Evolutionary conservation across 2,113 vertebrate species (phyloP), one percentile per base, ranked within the genome.

Genomic region (Hiodon alosoides): DNA sequence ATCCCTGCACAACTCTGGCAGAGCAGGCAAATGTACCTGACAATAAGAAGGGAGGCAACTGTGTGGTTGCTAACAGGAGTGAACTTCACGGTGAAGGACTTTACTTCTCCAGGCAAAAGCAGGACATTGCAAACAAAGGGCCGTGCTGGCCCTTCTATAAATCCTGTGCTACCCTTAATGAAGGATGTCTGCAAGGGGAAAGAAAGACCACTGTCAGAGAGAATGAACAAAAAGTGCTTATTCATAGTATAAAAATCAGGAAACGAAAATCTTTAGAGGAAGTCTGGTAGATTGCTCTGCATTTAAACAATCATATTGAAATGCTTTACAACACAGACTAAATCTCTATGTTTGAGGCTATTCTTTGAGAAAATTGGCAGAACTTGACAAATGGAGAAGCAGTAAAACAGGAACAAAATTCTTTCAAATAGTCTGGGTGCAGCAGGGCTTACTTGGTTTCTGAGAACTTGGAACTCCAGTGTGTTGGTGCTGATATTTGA

Each of bases 391-490:
- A 11, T 67, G 52, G 31, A 64, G 7, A 64, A 62, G 9, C 17
- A 31, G 5, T 50, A 67, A 55, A 2, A 8, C 6, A 3, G 6
- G 10, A 54, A 69, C 11, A 69, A 51, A 16, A 16, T 17, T 9
- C 8, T 47, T 7, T 51, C 46, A 9, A 17, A 17, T 13, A 10
- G 54, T n/a, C 5, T 54, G 11, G 7, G 31, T 71, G 57, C 46
- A 31, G 75, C 84, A 16, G 2, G 79, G 92, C 95, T 93, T 90
- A 99, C 97, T 58, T 88, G 92, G 80, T 98, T 98, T 89, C 90
- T 91, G 84, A 92, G 93, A 75, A 98, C 92, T 82, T 95, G 93
- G 85, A 99, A 99, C 90, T 98, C 97, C 51, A 95, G 84, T 67
- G 96, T 97, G 83, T 85, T 94, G 79, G 91, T 86, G 79, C 87